Percentiles rank a stretch among this genome's conserved stretches.
These are phyloP conservation scores for Coptodon rendalli DNA, from an alignment of 2,113 vertebrate species.

Conservation along the genomic window DNA sequence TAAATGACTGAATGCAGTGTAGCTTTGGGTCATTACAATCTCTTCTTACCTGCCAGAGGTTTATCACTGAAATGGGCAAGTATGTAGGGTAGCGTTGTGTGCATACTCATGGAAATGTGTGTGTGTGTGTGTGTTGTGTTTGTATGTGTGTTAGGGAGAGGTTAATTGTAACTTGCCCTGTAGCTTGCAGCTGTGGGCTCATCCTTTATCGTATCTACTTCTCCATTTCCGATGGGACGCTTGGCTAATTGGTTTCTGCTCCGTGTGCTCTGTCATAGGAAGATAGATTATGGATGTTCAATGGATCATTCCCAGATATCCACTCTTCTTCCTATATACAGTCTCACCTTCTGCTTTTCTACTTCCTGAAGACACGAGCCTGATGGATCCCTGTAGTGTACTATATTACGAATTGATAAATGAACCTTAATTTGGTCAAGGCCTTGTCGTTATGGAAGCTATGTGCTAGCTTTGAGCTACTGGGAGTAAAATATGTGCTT, in stretches of 20 bases:
- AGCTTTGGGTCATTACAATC: neutral
- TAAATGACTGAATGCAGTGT: neutral
- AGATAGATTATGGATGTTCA: constrained; percentile 49
- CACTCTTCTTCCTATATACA: neutral
- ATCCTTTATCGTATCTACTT: constrained; percentile 52
- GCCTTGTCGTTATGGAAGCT: neutral
- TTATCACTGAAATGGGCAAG: neutral
- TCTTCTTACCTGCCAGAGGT: neutral
- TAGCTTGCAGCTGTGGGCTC: constrained; percentile 40
- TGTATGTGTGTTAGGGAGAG: constrained; percentile 12
- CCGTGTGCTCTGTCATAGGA: constrained; percentile 36
- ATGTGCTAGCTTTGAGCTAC: neutral
- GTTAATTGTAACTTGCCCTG: constrained; percentile 62
- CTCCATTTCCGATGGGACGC: constrained; percentile 56
- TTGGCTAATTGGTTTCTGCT: constrained; percentile 63
- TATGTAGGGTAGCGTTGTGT: neutral
- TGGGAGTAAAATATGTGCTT: neutral
- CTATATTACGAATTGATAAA: neutral
- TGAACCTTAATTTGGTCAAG: neutral
- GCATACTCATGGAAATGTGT: neutral
- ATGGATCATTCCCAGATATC: constrained; percentile 23
- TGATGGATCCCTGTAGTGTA: neutral
- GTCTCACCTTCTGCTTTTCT: neutral
- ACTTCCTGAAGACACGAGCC: neutral
- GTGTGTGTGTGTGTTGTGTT: neutral